Conservation (phyloP, 2,888 invertebrate genomes). For the Chironomus tentans region DNA sequence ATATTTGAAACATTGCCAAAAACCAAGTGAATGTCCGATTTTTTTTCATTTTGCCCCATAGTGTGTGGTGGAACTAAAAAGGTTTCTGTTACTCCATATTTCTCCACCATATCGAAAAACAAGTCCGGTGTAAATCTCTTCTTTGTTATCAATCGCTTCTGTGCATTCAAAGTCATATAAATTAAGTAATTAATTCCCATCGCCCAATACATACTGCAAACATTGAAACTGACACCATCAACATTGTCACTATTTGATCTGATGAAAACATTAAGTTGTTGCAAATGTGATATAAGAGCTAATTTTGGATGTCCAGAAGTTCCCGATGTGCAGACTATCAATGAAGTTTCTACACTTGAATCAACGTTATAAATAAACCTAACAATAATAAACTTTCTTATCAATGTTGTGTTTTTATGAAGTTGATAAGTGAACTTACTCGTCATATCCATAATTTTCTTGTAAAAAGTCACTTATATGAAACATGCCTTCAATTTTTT, state of each 20-base stretch:
- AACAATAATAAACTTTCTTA: not conserved
- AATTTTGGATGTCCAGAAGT: not conserved
- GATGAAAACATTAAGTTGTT: not conserved
- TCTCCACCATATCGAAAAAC: not conserved
- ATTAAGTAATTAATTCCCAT: not conserved
- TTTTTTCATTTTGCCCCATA: no score
- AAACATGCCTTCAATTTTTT: not conserved
- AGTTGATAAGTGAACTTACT: not conserved
- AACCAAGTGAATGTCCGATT: no score
- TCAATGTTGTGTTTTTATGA: not conserved
- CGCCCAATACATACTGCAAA: not conserved
- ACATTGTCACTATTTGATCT: not conserved
- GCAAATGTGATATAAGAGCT: not conserved
- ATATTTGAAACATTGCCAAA: no score
- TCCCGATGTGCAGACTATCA: not conserved
- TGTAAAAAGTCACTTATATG: not conserved
- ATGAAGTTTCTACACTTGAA: not conserved
- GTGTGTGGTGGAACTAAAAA: not conserved
- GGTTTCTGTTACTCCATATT: not conserved
- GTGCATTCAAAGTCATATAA: not conserved
- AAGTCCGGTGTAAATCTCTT: not conserved
- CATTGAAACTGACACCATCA: not conserved
- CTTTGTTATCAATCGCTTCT: not conserved
- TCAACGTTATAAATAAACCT: not conserved
- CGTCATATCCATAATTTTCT: not conserved